These are phyloP conservation scores for Australoheros scitulus DNA, from an alignment of 2,113 vertebrate genomes.

Conservation along the genomic window DNA sequence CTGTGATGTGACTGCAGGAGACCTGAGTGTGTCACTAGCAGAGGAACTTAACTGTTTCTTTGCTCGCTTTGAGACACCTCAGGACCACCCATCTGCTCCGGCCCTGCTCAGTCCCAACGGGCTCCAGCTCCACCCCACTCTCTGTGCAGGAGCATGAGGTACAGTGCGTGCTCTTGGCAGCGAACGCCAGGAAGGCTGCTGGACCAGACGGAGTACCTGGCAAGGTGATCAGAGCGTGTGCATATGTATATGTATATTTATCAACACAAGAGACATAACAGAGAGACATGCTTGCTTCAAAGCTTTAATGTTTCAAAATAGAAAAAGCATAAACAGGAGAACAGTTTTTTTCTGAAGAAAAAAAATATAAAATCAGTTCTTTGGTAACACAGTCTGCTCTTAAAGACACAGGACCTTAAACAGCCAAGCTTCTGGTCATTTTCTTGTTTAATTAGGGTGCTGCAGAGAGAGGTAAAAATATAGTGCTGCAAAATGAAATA, in stretches of 20 bases:
- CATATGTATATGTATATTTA: neutral
- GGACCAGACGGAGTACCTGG: too few species aligned
- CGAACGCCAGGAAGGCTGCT: too few species aligned
- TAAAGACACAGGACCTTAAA: neutral
- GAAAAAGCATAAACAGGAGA: neutral
- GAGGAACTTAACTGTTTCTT: too few species aligned
- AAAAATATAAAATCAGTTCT: neutral
- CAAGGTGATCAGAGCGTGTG: too few species aligned
- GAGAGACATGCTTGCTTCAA: neutral
- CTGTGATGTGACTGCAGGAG: too few species aligned
- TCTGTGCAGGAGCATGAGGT: too few species aligned
- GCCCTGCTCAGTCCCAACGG: too few species aligned
- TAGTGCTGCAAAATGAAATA: neutral
- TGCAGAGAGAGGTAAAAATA: neutral
- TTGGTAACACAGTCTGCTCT: neutral
- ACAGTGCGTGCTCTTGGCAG: too few species aligned
- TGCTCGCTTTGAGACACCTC: too few species aligned
- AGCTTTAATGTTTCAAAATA: neutral
- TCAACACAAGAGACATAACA: neutral
- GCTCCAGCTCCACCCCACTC: too few species aligned
- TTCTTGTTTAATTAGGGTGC: neutral
- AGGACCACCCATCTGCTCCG: too few species aligned
- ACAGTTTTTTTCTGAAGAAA: neutral
- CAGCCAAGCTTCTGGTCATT: neutral
- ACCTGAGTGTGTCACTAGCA: too few species aligned